Evolutionary conservation across 2,113 vertebrate species (phyloP), one percentile per base, ranked within the genome.

Genomic region (Pseudorectes ferrugineus): DNA sequence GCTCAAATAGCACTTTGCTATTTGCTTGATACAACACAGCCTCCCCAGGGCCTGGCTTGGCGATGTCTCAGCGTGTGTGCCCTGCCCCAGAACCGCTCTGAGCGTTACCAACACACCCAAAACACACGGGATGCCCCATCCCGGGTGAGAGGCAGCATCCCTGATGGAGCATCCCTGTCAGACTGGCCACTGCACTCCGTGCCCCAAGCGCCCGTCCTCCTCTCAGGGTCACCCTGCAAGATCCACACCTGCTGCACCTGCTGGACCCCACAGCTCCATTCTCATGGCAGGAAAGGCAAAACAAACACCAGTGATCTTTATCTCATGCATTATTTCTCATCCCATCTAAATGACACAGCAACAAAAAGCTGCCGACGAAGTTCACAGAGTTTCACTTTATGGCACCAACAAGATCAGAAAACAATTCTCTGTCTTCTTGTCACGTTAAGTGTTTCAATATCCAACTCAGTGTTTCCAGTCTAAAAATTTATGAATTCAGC

Each of bases 401-500:
- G 93, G 91, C 72, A 93, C 87, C 96, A 90, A 93, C 73, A 65
- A 78, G 89, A 97, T 81, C 92, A 83, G 90, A 97, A 96, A 95
- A 91, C 87, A 97, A 95, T 96, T 96, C 97, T 92, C 93, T 59
- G 71, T 81, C 92, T 85, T 71, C 92, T 97, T 97, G 95, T 96
- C 97, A 96, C 57, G 17, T 74, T 95, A 97, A 98, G 97, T 33
- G 93, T 75, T 94, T 95, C 97, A 94, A 86, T 81, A 96, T 81
- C 96, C 94, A 97, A 96, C 95, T 91, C 82, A 18, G 67, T 87
- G 90, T 94, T 97, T 93, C 81, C 88, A 88, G 92, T 65, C 83
- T 90, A 84, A 96, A 96, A 92, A 89, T 94, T 91, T 94, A 97
- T 96, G 94, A 97, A 97, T 97, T 96, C 85, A 40, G 89, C 7